These are phyloP conservation scores for Osmoderma eremita DNA, from an alignment of 2,888 invertebrate species.

Conservation along the genomic window DNA sequence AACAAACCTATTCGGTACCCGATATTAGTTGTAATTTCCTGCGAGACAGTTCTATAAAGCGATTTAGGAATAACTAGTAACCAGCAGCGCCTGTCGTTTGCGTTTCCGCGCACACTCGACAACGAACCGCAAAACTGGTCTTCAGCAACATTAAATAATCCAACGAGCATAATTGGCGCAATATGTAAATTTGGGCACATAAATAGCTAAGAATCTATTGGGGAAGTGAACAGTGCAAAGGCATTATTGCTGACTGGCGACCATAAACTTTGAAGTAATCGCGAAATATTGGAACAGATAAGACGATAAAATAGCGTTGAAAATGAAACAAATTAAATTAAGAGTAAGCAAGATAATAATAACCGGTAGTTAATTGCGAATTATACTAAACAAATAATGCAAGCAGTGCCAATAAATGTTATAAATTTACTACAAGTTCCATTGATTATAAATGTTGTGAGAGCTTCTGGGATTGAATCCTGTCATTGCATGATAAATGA, in stretches of 20 bases:
- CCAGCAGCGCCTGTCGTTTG: background rate
- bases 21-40: conserved; percentile 1
- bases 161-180: conserved; percentile 15
- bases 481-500: too few species aligned
- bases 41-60: background rate
- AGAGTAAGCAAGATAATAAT: too few species aligned
- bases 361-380: too few species aligned
- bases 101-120: conserved; percentile 7
- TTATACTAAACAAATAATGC: too few species aligned
- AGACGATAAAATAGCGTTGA: background rate
- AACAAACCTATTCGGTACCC: background rate
- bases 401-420: too few species aligned
- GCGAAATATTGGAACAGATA: conserved; percentile 16
- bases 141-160: background rate
- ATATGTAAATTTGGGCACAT: conserved; percentile 20
- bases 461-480: too few species aligned
- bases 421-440: too few species aligned
- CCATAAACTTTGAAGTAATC: conserved; percentile 7
- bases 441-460: too few species aligned
- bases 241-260: background rate
- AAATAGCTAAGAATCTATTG: conserved; percentile 7
- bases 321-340: too few species aligned
- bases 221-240: conserved; percentile 1
- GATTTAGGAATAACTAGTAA: conserved; percentile 10
- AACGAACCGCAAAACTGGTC: conserved; percentile 4